Percentiles rank a stretch among this genome's conserved stretches.
These are phyloP conservation scores for Montipora cactus DNA, from an alignment of 64 coral and sea anemone genomes.

Conservation along the genomic window DNA sequence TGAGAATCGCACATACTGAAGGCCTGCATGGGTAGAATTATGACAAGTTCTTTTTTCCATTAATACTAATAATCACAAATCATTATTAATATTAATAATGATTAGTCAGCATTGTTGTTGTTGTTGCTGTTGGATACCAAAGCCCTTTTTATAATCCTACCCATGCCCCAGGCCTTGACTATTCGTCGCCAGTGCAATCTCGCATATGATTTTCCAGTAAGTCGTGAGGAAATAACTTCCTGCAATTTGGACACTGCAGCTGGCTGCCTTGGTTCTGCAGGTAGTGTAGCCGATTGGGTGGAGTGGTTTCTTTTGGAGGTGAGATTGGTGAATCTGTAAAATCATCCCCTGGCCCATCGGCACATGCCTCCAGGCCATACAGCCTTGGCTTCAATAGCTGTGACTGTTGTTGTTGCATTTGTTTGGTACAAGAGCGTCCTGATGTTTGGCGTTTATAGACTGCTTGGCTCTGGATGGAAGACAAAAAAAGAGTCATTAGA, in stretches of 20 bases:
- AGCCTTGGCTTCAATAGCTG: background rate
- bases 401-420: background rate
- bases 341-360: slow-evolving; percentile 33
- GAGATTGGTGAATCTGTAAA: background rate
- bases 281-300: background rate
- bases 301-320: background rate
- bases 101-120: background rate
- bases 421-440: background rate
- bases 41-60: background rate
- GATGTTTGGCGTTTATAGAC: background rate
- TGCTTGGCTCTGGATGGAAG: background rate
- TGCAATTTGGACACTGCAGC: slow-evolving; percentile 54
- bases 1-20: background rate
- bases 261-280: background rate
- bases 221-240: slow-evolving; percentile 34
- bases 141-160: background rate
- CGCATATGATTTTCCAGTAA: slow-evolving; percentile 63
- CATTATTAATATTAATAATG: too few species aligned
- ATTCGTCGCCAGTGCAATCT: slow-evolving; percentile 51
- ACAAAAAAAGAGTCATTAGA: background rate
- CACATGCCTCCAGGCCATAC: background rate
- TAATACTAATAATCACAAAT: too few species aligned
- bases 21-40: background rate
- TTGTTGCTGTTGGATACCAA: background rate
- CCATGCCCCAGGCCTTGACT: background rate